phyloP scores from a whole-genome alignment of 2,888 invertebrate species.

The Andrena haemorrhoa region DNA sequence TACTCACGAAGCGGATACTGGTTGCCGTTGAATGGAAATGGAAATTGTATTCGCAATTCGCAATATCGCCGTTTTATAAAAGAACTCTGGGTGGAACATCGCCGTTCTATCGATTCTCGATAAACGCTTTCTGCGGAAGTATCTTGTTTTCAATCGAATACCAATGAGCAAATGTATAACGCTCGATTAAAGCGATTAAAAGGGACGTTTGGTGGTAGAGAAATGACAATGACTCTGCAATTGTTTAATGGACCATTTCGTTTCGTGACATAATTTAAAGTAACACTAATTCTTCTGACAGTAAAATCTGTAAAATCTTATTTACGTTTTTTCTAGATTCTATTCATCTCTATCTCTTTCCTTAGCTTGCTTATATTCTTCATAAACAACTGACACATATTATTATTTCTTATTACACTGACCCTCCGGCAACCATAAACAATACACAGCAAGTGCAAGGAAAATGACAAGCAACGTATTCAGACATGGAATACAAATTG shows the following conservation, averaged over 20 bases:
- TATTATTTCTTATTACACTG: no score
- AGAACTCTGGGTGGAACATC: conserved; percentile 26
- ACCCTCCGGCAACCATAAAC: no score
- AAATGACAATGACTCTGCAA: not conserved
- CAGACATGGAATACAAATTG: no score
- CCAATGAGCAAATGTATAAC: conserved; percentile 10
- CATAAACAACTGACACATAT: not conserved
- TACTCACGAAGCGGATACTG: not conserved
- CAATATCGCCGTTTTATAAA: conserved; percentile 27
- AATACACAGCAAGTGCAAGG: no score
- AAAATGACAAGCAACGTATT: no score
- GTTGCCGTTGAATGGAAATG: conserved; percentile 12
- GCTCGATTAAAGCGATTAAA: conserved; percentile 18
- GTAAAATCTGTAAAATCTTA: not conserved
- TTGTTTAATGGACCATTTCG: not conserved
- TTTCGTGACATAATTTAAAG: not conserved
- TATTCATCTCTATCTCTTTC: not conserved
- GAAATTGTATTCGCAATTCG: conserved; percentile 28
- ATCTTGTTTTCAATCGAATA: conserved; percentile 33
- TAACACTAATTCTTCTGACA: not conserved
- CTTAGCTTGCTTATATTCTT: not conserved
- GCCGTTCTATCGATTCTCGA: conserved; percentile 35
- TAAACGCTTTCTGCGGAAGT: conserved; percentile 16
- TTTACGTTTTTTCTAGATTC: not conserved
- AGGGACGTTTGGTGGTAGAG: not conserved